Percentiles rank a stretch among this genome's conserved stretches.
These are phyloP conservation scores for Cygnus buccinator DNA, from an alignment of 2,113 vertebrate genomes.

Conservation along the genomic window DNA sequence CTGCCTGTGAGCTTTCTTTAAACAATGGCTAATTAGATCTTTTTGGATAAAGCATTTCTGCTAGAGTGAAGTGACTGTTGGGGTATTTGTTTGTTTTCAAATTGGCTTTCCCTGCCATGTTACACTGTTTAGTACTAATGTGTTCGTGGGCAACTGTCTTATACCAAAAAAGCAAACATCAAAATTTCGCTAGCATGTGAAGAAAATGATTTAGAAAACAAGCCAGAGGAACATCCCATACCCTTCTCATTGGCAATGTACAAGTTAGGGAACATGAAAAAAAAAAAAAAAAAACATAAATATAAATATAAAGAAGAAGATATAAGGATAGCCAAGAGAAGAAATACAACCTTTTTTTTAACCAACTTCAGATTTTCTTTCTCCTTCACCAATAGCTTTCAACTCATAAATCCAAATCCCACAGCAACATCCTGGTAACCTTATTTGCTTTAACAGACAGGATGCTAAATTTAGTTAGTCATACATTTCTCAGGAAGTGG, in stretches of 20 bases:
- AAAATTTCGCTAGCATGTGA: background rate
- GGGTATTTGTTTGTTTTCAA: background rate
- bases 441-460: conserved; percentile 46
- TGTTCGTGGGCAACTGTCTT: background rate
- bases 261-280: background rate
- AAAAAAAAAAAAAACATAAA: background rate
- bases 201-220: background rate
- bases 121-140: background rate
- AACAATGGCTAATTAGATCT: background rate
- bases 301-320: background rate
- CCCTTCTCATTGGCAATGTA: background rate
- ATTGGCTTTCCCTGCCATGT: background rate
- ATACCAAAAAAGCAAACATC: background rate
- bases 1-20: background rate
- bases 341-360: background rate
- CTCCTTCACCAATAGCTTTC: background rate
- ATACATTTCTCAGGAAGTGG: conserved; percentile 35
- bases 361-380: background rate
- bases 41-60: background rate
- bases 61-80: background rate
- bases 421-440: background rate
- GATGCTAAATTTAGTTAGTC: conserved; percentile 44
- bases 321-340: background rate
- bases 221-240: background rate
- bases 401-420: background rate